These are phyloP conservation scores for Leptopilina syphax DNA, from an alignment of 2,888 invertebrate species.

Conservation along the genomic window DNA sequence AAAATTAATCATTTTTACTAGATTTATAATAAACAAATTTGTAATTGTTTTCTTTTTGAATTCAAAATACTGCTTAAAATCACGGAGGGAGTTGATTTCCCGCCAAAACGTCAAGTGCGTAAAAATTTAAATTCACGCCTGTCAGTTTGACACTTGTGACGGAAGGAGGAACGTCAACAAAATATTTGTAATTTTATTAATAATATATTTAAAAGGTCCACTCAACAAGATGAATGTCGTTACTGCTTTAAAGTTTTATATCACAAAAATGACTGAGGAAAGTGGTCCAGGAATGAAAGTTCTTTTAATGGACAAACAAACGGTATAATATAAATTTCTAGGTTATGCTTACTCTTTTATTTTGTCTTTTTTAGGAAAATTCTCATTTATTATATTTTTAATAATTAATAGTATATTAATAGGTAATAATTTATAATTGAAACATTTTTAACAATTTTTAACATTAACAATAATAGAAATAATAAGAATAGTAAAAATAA, in stretches of 20 bases:
- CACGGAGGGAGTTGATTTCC: no score
- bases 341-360: constrained; percentile 25
- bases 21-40: no score
- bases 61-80: no score
- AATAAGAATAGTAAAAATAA: no score
- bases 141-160: background rate
- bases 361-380: constrained; percentile 76
- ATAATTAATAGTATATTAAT: no score
- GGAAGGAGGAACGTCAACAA: background rate
- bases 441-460: no score
- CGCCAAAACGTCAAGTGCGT: background rate
- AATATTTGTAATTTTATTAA: background rate
- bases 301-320: constrained; percentile 98
- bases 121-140: background rate
- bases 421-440: no score
- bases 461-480: no score
- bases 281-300: constrained; percentile 99
- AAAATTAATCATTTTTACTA: no score
- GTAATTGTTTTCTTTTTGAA: no score
- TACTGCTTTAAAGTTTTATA: constrained; percentile 93
- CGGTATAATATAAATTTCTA: constrained; percentile 79
- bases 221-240: constrained; percentile 91
- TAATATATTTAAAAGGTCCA: constrained; percentile 1
- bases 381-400: constrained; percentile 3
- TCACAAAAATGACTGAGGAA: constrained; percentile 98